Percentiles rank a stretch among this genome's conserved stretches.
Evolutionary conservation across 2,113 vertebrate genomes (phyloP).

Genomic region (Dipodomys stephensi): DNA sequence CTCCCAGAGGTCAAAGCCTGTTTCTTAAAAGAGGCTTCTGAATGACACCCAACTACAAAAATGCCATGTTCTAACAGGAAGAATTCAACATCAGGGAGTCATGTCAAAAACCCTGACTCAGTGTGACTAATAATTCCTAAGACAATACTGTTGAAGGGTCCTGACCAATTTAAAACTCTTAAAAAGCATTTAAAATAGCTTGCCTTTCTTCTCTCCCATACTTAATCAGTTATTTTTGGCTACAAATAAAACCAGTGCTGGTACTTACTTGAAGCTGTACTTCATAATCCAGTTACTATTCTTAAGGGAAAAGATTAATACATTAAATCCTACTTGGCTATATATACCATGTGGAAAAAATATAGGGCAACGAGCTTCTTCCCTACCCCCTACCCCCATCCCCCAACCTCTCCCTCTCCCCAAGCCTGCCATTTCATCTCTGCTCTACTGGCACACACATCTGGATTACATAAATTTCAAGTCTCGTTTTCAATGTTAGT

Average conservation of each 20-base stretch:
- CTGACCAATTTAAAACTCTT: slow-evolving; percentile 58
- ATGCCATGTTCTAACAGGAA: neutral
- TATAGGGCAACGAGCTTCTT: slow-evolving; percentile 70
- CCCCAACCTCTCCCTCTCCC: neutral
- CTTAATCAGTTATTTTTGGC: slow-evolving; percentile 79
- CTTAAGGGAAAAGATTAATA: slow-evolving; percentile 66
- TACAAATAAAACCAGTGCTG: slow-evolving; percentile 65
- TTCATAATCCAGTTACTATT: slow-evolving; percentile 76
- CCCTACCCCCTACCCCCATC: neutral
- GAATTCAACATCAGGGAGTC: neutral
- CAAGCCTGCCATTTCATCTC: slow-evolving; percentile 74
- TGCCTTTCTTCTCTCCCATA: slow-evolving; percentile 56
- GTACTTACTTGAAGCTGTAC: slow-evolving; percentile 65
- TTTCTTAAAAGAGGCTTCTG: neutral
- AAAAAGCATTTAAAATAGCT: slow-evolving; percentile 66
- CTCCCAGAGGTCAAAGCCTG: neutral
- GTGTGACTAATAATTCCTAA: slow-evolving; percentile 41
- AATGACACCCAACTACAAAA: slow-evolving; percentile 20
- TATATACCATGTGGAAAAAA: slow-evolving; percentile 73
- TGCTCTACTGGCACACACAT: slow-evolving; percentile 83
- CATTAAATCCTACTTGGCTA: slow-evolving; percentile 65
- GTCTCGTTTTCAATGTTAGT: slow-evolving; percentile 83
- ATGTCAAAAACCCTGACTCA: neutral
- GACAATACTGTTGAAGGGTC: slow-evolving; percentile 44
- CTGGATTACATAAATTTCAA: slow-evolving; percentile 86